Base-by-base conservation (phyloP, 1,140 invertebrate species). In the Drosophila bipectinata region DNA sequence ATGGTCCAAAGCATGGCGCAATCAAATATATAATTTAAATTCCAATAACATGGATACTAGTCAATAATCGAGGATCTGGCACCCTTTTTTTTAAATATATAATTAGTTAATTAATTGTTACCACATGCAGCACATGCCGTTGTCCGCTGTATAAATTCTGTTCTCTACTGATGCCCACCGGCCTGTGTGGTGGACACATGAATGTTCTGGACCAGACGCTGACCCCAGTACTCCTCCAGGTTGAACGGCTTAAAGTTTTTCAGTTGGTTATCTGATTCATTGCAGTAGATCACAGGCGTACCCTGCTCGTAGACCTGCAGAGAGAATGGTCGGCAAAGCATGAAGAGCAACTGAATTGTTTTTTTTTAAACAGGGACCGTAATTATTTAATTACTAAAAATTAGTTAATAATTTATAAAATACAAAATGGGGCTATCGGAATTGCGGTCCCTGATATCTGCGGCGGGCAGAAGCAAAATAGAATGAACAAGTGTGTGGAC, bases 231-330 rank as follows among this genome's bases (percentile, higher is more conserved):
- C 59, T 90, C 88, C 49, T 91, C 90, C 77, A 91, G 72, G 76
- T 91, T 83, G 58, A 91, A 91, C 54, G 90, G 90, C 57, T 90
- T 90, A 47, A 91, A 91, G 52, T 91, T 91, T 72, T 91, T 91
- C 61, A 91, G 64, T 73, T 91, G 90, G 76, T 91, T 83, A 71
- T 91, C 90, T 60, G 87, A 81, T 83, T 91, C 90, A 52, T 78
- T 89, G 72, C 84, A 79, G 61, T 83, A 74, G 15, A 91, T 75
- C 47, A 82, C 66, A 32, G 80, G 77, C 47, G 90, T 81, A 9
- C 88, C 77, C 66, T 91, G 90, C 52, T 91, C 90, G 41, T 76
- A 80, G 21, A 91, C 90, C 90, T 91, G 56, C 0, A 59, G 54
- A 54, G 15, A 64, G 14, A 54, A 62, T 15, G 30, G n/a, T 62